Conservation (phyloP, 2,888 invertebrate genomes). For the Yponomeuta sedellus region DNA sequence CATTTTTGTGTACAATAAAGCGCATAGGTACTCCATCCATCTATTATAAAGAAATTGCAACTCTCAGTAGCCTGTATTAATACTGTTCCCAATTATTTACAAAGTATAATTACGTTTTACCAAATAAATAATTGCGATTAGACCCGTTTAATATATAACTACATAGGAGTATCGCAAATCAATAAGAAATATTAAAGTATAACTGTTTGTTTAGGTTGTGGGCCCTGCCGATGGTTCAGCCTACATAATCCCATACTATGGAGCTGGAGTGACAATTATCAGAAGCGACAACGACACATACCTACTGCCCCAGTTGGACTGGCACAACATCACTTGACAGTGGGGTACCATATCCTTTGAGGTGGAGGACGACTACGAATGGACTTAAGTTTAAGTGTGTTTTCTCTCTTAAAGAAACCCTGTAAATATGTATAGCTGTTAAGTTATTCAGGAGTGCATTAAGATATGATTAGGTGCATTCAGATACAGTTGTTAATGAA, state of each 20-base stretch:
- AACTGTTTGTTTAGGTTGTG: constrained; percentile 76
- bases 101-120: no score
- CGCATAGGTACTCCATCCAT: no score
- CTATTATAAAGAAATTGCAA: no score
- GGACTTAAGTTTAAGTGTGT: constrained; percentile 47
- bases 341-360: constrained; percentile 69
- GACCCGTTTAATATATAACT: no score
- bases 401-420: background rate
- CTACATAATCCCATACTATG: constrained; percentile 95
- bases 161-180: no score
- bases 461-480: background rate
- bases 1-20: no score
- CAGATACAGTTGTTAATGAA: background rate
- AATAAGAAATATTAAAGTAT: no score
- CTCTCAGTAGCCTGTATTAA: no score
- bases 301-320: constrained; percentile 86
- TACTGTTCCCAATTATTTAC: background rate
- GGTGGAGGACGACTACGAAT: constrained; percentile 67
- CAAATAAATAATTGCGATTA: no score
- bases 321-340: constrained; percentile 79
- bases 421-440: no score
- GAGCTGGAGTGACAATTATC: constrained; percentile 89
- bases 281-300: constrained; percentile 90
- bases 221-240: constrained; percentile 96
- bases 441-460: no score